phyloP scores from a whole-genome alignment of 1,140 invertebrate genomes.

The Penaeus indicus region DNA sequence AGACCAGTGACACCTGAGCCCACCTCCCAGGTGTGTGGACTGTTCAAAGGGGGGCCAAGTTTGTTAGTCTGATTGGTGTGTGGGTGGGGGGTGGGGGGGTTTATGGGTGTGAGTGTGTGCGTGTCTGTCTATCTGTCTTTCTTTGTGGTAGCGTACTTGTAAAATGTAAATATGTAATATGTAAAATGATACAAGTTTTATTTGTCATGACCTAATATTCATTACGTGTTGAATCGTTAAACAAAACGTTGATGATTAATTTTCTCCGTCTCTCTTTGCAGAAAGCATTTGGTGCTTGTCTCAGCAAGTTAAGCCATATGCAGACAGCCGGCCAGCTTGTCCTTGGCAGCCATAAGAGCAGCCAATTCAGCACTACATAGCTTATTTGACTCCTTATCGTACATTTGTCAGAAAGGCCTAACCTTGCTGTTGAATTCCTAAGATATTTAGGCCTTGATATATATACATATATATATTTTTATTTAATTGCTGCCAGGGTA shows the following conservation, averaged over 20 bases:
- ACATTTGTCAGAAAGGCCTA: conserved; percentile 32
- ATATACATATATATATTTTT: conserved; percentile 3
- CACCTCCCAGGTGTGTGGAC: conserved; percentile 1
- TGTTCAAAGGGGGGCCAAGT: too few species aligned
- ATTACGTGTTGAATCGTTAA: too few species aligned
- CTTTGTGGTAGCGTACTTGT: too few species aligned
- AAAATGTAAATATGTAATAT: too few species aligned
- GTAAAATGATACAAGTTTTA: too few species aligned
- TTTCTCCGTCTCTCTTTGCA: not conserved
- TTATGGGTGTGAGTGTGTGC: too few species aligned
- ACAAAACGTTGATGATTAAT: too few species aligned
- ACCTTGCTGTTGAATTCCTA: conserved; percentile 18
- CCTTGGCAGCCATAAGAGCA: conserved; percentile 45
- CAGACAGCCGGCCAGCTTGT: conserved; percentile 48
- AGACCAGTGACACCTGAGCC: conserved; percentile 66
- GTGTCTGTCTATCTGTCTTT: too few species aligned
- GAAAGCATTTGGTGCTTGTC: conserved; percentile 59
- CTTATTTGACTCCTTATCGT: conserved; percentile 19
- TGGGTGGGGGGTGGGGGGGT: too few species aligned
- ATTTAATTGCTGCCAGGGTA: conserved; percentile 27
- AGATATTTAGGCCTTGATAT: not conserved
- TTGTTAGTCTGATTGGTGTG: too few species aligned
- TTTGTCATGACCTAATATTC: too few species aligned
- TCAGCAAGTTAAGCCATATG: conserved; percentile 60
- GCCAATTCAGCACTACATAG: conserved; percentile 36